These are phyloP conservation scores for Zaprionus kolodkinae DNA, from an alignment of 1,140 invertebrate species.

Conservation along the genomic window DNA sequence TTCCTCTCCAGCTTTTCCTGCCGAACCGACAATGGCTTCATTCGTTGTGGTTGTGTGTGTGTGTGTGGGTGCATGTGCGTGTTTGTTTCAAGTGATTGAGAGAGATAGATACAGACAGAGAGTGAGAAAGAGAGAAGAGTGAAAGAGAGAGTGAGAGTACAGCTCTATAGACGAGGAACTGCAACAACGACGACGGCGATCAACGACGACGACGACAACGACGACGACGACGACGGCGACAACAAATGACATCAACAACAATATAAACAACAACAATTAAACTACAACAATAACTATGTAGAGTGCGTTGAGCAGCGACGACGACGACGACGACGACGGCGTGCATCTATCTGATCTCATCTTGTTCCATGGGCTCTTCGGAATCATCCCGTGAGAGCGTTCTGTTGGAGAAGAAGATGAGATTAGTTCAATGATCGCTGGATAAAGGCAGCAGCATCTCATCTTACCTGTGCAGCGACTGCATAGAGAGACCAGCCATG, in stretches of 20 bases:
- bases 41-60: slow-evolving; percentile 30
- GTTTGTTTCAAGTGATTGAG: slow-evolving; percentile 17
- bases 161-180: slow-evolving; percentile 45
- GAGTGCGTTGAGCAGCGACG: slow-evolving; percentile 63
- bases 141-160: slow-evolving; percentile 22
- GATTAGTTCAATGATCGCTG: too few relatives aligned
- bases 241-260: slow-evolving; percentile 62
- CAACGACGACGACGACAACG: not conserved
- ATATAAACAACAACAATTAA: slow-evolving; percentile 67
- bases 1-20: slow-evolving; percentile 1
- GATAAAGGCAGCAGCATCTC: too few relatives aligned
- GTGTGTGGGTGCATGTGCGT: slow-evolving; percentile 22
- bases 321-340: slow-evolving; percentile 7
- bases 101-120: slow-evolving; percentile 18
- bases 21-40: not conserved
- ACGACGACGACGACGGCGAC: slow-evolving; percentile 13
- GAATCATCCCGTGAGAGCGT: slow-evolving; percentile 89
- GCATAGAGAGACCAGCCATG: slow-evolving; percentile 96
- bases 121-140: not conserved
- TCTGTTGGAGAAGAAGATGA: slow-evolving; percentile 28
- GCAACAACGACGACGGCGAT: slow-evolving; percentile 1
- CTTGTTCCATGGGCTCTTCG: slow-evolving; percentile 93
- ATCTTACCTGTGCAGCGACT: slow-evolving; percentile 84
- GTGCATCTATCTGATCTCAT: slow-evolving; percentile 84
- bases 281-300: slow-evolving; percentile 69